These are phyloP conservation scores for Hippasteria phrygiana DNA, from an alignment of 53 echinoderm and acorn worm genomes.

Conservation along the genomic window DNA sequence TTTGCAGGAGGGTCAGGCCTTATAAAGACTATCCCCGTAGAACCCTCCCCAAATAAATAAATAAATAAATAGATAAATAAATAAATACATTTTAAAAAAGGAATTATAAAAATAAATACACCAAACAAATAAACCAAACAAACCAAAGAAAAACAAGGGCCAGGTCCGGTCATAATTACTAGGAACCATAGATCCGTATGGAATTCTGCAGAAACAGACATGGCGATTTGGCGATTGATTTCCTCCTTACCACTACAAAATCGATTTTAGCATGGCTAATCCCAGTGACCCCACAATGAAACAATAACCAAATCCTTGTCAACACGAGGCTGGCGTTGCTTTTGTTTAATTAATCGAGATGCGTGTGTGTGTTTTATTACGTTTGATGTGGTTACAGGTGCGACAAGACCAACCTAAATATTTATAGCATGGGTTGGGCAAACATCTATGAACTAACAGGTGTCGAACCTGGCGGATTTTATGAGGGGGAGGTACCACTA, in stretches of 20 bases:
- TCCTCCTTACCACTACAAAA: neutral
- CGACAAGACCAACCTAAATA: neutral
- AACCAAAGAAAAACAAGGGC: no score
- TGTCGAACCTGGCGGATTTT: neutral
- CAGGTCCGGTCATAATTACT: no score
- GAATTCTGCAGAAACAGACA: no score
- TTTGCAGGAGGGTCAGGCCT: no score
- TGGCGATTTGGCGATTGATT: conserved; percentile 6
- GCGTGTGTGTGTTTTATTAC: no score
- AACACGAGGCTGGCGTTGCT: neutral
- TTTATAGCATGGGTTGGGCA: neutral
- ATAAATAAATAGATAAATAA: no score
- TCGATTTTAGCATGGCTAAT: neutral
- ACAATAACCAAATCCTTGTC: conserved; percentile 10
- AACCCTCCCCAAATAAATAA: no score
- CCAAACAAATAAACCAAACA: no score
- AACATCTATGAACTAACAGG: neutral
- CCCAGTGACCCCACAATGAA: neutral
- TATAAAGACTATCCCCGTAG: no score
- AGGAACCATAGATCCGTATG: no score
- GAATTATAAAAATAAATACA: no score
- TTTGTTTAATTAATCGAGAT: conserved; percentile 26
- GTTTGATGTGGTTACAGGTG: conserved; percentile 2
- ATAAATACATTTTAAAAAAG: no score
- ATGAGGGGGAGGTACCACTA: neutral